These are phyloP conservation scores for Nebria salina DNA, from an alignment of 2,888 invertebrate genomes.

Conservation along the genomic window DNA sequence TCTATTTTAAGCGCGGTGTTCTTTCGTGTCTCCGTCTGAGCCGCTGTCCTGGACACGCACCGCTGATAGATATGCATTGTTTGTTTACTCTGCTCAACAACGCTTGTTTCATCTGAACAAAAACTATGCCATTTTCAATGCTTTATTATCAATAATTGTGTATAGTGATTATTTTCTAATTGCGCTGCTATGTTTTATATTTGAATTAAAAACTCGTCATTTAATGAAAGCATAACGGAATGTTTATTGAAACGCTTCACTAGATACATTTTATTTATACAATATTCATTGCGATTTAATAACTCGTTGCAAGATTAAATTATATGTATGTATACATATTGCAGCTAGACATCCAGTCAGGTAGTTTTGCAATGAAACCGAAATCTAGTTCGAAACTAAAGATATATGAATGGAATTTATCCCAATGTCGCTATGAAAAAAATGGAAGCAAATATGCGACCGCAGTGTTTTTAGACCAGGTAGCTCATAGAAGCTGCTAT, in stretches of 20 bases:
- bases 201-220: background rate
- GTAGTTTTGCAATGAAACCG: too few relatives aligned
- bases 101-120: background rate
- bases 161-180: background rate
- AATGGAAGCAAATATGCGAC: background rate
- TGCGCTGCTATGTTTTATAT: background rate
- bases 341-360: too few relatives aligned
- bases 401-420: background rate
- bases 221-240: background rate
- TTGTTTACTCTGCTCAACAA: background rate
- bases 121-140: background rate
- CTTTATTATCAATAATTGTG: background rate
- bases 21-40: background rate
- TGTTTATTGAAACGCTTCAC: background rate
- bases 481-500: background rate
- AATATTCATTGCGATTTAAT: background rate
- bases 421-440: background rate
- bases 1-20: conserved; percentile 29
- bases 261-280: background rate
- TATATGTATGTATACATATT: too few relatives aligned
- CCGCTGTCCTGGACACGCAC: background rate
- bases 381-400: background rate
- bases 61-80: background rate
- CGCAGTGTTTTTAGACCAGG: background rate
- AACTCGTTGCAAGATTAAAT: too few relatives aligned